Evolutionary conservation across 2,888 invertebrate genomes (phyloP).

Genomic region (Perizoma affinitatum): DNA sequence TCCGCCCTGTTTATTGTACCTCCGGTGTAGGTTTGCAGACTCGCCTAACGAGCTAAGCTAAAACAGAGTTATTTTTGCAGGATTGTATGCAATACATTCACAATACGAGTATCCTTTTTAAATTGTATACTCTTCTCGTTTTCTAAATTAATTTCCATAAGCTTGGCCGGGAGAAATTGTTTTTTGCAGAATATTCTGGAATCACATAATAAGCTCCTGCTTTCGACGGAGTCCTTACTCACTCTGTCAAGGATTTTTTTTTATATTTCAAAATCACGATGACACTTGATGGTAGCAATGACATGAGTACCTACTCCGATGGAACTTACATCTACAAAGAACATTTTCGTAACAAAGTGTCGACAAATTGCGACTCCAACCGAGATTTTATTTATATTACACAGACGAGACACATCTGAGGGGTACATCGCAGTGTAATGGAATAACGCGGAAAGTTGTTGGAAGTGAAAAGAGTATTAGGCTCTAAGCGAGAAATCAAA

Average conservation of each 20-base stretch:
- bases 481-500: too few relatives aligned
- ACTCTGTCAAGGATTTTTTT: too few relatives aligned
- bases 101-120: too few relatives aligned
- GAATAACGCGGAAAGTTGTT: conserved; percentile 49
- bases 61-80: not conserved
- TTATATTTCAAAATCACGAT: too few relatives aligned
- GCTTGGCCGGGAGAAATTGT: too few relatives aligned
- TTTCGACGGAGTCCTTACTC: too few relatives aligned
- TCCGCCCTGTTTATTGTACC: not conserved
- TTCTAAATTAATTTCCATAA: too few relatives aligned
- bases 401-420: conserved; percentile 52
- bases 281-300: not conserved
- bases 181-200: too few relatives aligned
- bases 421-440: conserved; percentile 54
- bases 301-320: not conserved
- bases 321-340: conserved; percentile 26
- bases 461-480: conserved; percentile 27
- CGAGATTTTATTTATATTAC: conserved; percentile 48
- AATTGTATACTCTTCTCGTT: too few relatives aligned
- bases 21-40: conserved; percentile 22
- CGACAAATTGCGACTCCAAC: conserved; percentile 48
- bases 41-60: conserved; percentile 14
- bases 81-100: too few relatives aligned
- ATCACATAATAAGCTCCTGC: too few relatives aligned
- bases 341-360: conserved; percentile 35